Evolutionary conservation across 2,888 invertebrate genomes (phyloP).

Genomic region (Colletes collaris): DNA sequence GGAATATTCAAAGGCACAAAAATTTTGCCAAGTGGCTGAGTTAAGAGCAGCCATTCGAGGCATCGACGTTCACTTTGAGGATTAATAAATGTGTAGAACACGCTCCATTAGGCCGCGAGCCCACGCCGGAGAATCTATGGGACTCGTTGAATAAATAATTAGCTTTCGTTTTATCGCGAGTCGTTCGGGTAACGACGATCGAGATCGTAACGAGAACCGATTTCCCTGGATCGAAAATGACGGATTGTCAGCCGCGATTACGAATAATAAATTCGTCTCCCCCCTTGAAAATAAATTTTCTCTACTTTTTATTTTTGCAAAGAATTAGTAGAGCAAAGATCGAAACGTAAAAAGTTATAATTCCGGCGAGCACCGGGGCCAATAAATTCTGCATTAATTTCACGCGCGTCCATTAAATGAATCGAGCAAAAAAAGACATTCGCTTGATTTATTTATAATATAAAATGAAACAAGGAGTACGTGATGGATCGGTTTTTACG

Average conservation of each 20-base stretch:
- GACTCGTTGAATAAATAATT: conserved; percentile 32
- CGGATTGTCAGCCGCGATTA: conserved; percentile 11
- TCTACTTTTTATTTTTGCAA: too few relatives aligned
- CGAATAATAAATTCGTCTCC: conserved; percentile 38
- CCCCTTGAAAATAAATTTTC: background rate
- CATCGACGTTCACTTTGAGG: background rate
- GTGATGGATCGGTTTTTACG: conserved; percentile 37
- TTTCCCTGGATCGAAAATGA: conserved; percentile 36
- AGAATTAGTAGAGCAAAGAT: too few relatives aligned
- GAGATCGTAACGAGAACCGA: background rate
- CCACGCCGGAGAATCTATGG: background rate
- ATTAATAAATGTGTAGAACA: conserved; percentile 8
- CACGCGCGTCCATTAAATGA: too few relatives aligned
- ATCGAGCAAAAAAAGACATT: too few relatives aligned
- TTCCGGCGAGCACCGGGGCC: too few relatives aligned
- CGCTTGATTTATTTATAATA: too few relatives aligned
- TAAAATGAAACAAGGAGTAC: background rate
- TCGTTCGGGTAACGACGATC: background rate
- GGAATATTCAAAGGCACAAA: too few relatives aligned
- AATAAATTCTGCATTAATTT: too few relatives aligned
- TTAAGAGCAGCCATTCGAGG: too few relatives aligned
- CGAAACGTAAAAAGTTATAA: too few relatives aligned
- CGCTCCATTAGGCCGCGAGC: background rate
- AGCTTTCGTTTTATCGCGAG: conserved; percentile 28
- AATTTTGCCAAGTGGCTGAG: too few relatives aligned